Evolutionary conservation across 2,888 invertebrate species (phyloP), one percentile per base, ranked within the genome.

Genomic region (Ormia ochracea): DNA sequence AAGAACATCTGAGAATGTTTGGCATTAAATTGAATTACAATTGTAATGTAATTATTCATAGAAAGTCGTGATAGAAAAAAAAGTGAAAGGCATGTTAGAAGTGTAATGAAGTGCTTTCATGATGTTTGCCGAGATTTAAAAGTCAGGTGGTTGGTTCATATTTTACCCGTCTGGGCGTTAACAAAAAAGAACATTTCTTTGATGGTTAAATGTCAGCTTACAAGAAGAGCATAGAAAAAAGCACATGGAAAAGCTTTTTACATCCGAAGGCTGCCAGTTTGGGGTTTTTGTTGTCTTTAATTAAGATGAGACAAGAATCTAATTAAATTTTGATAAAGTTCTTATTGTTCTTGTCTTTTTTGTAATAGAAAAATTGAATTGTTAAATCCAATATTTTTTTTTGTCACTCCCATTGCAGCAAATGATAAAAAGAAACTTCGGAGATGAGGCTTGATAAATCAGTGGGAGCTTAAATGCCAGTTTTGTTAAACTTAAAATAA

Each of bases 11-110:
- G 26, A 59, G 28, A 63, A 61, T 78, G 63, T 66, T 59, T 56
- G 68, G 72, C 63, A 76, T 76, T 73, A 76, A 80, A 80, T 80
- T 76, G 76, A 76, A 80, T 80, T 80, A 80, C 80, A 80, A 80
- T 80, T 73, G 80, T 80, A 80, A 80, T 73, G 36, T 76, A 80
- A 80, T 80, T 76, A 80, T 80, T 76, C 76, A 69, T 65, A 72
- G 61, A 63, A 79, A 74, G 36, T 74, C n/a, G 36, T 50, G 19
- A 31, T n/a, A 43, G 26, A 38, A 23, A 23, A 48, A 48, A 61
- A 54, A 78, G 23, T 19, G 17, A 56, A 70, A 68, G 54, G 38
- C n/a, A 23, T 68, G 65, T 31, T 48, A 12, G 6, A 38, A 50
- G 10, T 2, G 26, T 54, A 74, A 74, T 59, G 66, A 66, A 74